These are phyloP conservation scores for Smutsia temminckii DNA, from an alignment of 2,797 vertebrate genomes.

Conservation along the genomic window DNA sequence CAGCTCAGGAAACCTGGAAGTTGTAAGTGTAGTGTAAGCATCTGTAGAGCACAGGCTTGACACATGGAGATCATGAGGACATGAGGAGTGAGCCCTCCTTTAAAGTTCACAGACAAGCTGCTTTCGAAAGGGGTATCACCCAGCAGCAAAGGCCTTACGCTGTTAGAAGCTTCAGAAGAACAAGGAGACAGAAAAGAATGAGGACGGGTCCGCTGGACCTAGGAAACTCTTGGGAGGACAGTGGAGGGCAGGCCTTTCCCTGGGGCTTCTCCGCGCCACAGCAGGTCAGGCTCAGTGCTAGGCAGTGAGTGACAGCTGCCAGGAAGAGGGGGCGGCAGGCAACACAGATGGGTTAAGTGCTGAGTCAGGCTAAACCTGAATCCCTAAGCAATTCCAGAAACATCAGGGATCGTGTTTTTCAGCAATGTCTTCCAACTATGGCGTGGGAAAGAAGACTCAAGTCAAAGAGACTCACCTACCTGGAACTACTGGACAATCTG, in stretches of 20 bases:
- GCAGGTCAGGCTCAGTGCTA: background rate
- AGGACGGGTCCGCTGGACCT: background rate
- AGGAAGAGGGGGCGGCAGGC: background rate
- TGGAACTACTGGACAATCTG: constrained; percentile 5
- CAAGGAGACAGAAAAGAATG: background rate
- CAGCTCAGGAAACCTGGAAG: background rate
- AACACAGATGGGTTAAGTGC: background rate
- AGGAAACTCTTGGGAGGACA: background rate
- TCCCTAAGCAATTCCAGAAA: constrained; percentile 26
- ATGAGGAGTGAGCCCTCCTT: background rate
- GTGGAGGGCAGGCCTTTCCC: background rate
- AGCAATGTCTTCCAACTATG: constrained; percentile 1
- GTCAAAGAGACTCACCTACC: background rate
- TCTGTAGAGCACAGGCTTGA: background rate
- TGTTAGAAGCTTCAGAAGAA: background rate
- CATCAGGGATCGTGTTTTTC: background rate
- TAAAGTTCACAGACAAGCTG: background rate
- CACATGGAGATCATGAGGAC: background rate
- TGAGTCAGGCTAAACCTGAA: background rate
- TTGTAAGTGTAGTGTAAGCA: background rate
- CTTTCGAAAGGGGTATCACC: constrained; percentile 18
- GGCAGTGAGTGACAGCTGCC: background rate
- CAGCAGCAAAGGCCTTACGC: background rate
- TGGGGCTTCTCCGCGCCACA: background rate
- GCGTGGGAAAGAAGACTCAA: constrained; percentile 28